phyloP scores from a whole-genome alignment of 1,140 invertebrate genomes.

The Triops cancriformis region DNA sequence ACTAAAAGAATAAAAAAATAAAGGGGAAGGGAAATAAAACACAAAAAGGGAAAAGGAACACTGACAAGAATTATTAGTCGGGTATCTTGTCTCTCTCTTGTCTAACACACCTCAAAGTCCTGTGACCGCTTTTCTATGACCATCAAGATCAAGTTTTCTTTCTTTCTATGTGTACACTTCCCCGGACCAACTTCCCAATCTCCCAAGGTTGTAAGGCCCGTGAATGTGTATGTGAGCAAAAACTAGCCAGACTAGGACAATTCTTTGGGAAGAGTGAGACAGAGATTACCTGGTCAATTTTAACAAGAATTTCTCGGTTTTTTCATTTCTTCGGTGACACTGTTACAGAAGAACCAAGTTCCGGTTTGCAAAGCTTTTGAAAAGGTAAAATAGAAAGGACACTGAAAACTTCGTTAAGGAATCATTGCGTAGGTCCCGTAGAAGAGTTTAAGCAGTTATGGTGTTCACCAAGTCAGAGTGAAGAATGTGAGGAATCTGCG shows the following conservation, averaged over 20 bases:
- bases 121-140: slow-evolving; percentile 7
- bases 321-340: not conserved
- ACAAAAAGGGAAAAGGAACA: not conserved
- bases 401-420: not conserved
- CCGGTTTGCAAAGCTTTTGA: not conserved
- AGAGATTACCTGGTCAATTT: not conserved
- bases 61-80: slow-evolving; percentile 14
- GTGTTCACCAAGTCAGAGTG: not conserved
- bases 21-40: not conserved
- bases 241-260: not conserved
- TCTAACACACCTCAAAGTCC: slow-evolving; percentile 7
- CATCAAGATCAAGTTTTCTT: not conserved
- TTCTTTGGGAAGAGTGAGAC: not conserved
- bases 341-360: not conserved
- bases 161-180: not conserved
- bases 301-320: not conserved
- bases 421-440: not conserved
- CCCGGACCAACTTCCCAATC: not conserved
- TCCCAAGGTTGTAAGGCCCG: not conserved
- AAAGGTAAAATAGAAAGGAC: not conserved
- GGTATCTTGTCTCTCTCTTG: slow-evolving; percentile 5
- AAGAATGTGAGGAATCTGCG: not conserved
- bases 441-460: not conserved
- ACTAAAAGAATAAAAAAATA: too few relatives aligned
- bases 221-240: not conserved